Evolutionary conservation across 2,888 invertebrate species (phyloP).

Genomic region (Saturnia japonica): DNA sequence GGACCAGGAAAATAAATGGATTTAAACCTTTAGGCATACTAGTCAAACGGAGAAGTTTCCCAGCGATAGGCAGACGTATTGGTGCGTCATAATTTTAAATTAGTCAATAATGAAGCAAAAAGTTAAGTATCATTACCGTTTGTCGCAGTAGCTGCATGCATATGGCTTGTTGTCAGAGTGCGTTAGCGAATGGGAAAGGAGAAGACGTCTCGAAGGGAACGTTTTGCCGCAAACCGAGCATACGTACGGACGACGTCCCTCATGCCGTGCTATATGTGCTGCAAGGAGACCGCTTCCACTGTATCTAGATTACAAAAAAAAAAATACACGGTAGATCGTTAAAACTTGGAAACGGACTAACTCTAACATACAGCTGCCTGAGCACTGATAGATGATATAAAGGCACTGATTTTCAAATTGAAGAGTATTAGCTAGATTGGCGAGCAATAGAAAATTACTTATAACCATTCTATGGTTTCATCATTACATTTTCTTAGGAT

Average conservation of each 20-base stretch:
- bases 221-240: conserved; percentile 65
- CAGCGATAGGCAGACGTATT: neutral
- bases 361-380: too few relatives aligned
- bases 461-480: too few relatives aligned
- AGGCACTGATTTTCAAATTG: too few relatives aligned
- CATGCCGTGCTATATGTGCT: conserved; percentile 63
- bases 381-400: too few relatives aligned
- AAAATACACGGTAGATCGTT: neutral
- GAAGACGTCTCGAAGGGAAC: conserved; percentile 67
- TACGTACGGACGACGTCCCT: conserved; percentile 60
- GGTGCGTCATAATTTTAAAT: neutral
- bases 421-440: too few relatives aligned
- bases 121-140: conserved; percentile 53
- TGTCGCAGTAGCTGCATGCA: conserved; percentile 79
- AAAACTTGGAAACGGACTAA: too few relatives aligned
- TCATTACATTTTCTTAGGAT: too few relatives aligned
- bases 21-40: neutral
- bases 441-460: too few relatives aligned
- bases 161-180: conserved; percentile 79
- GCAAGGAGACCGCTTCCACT: conserved; percentile 50
- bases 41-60: neutral
- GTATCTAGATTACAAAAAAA: conserved; percentile 47
- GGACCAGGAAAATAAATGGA: neutral
- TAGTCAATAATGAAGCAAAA: neutral
- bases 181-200: conserved; percentile 78